These are phyloP conservation scores for Clitarchus hookeri DNA, from an alignment of 2,888 invertebrate species.

Conservation along the genomic window DNA sequence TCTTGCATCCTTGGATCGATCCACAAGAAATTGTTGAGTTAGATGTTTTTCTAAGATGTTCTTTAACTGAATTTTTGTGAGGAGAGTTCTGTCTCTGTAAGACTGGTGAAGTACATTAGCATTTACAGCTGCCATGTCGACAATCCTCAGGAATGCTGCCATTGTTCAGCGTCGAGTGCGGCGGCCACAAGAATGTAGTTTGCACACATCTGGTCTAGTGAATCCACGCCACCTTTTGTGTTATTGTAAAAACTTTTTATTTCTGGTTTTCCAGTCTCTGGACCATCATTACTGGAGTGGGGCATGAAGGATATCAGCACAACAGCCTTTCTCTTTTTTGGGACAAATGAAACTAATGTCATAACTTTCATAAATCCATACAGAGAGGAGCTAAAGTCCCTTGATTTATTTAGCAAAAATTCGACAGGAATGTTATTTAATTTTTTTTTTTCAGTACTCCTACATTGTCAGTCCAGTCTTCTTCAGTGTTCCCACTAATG, in stretches of 20 bases:
- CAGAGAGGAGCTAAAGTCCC: constrained; percentile 38
- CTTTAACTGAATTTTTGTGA: not conserved
- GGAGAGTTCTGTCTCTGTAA: not conserved
- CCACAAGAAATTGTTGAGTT: not conserved
- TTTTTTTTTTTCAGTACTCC: constrained; percentile 37
- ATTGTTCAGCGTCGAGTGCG: constrained; percentile 44
- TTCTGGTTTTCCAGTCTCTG: constrained; percentile 43
- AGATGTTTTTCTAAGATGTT: not conserved
- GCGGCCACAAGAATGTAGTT: constrained; percentile 43
- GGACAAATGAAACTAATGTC: constrained; percentile 42
- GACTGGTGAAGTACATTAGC: constrained; percentile 12
- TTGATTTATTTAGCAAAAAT: constrained; percentile 45
- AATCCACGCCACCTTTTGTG: constrained; percentile 46
- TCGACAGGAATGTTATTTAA: constrained; percentile 44
- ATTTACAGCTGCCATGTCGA: constrained; percentile 38
- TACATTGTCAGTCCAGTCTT: constrained; percentile 31
- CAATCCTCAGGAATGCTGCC: constrained; percentile 41
- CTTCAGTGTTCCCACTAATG: too few relatives aligned
- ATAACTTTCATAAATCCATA: constrained; percentile 44
- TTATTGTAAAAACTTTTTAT: constrained; percentile 46
- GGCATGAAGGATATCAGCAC: constrained; percentile 40
- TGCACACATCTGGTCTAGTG: constrained; percentile 45
- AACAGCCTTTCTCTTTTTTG: constrained; percentile 44
- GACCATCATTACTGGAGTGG: constrained; percentile 35
- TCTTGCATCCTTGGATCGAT: not conserved